phyloP scores from a whole-genome alignment of 1,140 invertebrate genomes.

The Euwallacea similis region DNA sequence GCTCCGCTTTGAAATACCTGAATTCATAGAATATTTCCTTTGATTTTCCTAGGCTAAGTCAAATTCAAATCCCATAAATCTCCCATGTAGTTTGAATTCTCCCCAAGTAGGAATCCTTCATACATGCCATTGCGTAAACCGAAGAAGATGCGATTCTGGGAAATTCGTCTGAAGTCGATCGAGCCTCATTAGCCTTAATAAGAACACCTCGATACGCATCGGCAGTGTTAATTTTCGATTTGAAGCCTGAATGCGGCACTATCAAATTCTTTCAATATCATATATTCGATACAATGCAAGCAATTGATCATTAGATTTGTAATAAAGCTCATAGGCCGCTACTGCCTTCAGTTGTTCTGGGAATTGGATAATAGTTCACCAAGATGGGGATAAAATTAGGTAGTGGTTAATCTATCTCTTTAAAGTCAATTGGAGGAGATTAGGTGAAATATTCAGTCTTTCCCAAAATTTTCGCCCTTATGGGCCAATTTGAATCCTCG shows the following conservation, averaged over 20 bases:
- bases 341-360: slow-evolving; percentile 28
- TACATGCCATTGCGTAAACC: slow-evolving; percentile 28
- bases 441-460: no score
- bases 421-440: no score
- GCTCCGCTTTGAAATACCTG: no score
- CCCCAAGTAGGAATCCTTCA: slow-evolving; percentile 8
- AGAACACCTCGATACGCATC: slow-evolving; percentile 33
- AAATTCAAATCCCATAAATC: background rate
- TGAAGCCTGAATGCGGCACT: slow-evolving; percentile 16
- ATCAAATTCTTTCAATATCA: slow-evolving; percentile 4
- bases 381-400: background rate
- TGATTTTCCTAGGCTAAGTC: no score
- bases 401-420: no score
- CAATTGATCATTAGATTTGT: slow-evolving; percentile 3
- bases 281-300: slow-evolving; percentile 6
- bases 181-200: slow-evolving; percentile 28
- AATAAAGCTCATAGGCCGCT: slow-evolving; percentile 9
- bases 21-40: no score
- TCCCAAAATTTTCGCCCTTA: no score
- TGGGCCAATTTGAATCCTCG: no score
- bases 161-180: slow-evolving; percentile 34
- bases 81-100: background rate
- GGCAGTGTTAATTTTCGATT: slow-evolving; percentile 33
- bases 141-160: slow-evolving; percentile 27
- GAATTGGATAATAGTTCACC: slow-evolving; percentile 8